Conservation (phyloP, 2,888 invertebrate species). For the Acrobasis repandana region DNA sequence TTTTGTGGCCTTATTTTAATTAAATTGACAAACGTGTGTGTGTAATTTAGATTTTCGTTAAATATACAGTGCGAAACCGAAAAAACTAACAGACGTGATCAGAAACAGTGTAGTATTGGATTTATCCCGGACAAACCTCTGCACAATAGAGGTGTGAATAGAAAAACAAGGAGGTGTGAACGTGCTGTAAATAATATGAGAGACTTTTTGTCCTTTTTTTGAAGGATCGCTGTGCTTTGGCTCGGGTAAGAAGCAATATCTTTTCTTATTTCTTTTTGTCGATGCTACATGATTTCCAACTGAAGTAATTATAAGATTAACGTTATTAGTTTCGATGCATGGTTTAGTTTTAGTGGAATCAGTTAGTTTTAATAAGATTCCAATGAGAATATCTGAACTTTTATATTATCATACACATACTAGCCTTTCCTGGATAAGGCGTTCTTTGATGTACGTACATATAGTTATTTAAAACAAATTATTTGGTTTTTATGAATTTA, state of each 20-base stretch:
- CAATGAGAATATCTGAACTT: not conserved
- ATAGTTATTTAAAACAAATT: no score
- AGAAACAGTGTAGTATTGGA: conserved; percentile 44
- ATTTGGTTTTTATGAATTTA: no score
- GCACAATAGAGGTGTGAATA: conserved; percentile 44
- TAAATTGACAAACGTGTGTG: not conserved
- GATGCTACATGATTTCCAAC: not conserved
- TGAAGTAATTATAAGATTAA: not conserved
- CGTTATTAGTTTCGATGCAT: no score
- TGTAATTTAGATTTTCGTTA: not conserved
- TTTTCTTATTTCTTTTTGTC: not conserved
- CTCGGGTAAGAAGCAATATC: conserved; percentile 1
- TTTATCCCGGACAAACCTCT: conserved; percentile 37
- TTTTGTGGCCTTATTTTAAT: not conserved
- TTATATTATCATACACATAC: no score
- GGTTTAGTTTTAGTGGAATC: not conserved
- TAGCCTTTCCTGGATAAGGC: no score
- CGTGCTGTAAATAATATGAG: conserved; percentile 8
- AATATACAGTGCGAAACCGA: conserved; percentile 2
- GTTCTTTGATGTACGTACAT: no score
- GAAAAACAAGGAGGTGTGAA: conserved; percentile 40
- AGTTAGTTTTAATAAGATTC: conserved; percentile 1
- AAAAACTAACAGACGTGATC: conserved; percentile 3
- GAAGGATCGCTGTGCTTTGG: conserved; percentile 2
- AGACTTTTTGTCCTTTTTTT: conserved; percentile 16